Evolutionary conservation across 2,888 invertebrate species (phyloP).

Genomic region (Dorcus hopei): DNA sequence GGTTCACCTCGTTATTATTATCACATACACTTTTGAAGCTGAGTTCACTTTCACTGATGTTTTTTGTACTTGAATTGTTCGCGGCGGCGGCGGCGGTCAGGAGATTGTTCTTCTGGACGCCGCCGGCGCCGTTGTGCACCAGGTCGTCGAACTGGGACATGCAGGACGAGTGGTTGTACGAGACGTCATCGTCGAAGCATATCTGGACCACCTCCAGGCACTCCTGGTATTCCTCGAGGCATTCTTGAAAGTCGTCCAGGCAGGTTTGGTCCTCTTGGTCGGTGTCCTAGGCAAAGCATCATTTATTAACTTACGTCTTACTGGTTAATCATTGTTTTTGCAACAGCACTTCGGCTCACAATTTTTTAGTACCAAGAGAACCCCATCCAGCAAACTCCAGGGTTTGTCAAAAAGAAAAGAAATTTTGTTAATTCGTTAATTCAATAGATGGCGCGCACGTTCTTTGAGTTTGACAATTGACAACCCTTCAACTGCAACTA

Average conservation of each 20-base stretch:
- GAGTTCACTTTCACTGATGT: slow-evolving; percentile 22
- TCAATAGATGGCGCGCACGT: too few relatives aligned
- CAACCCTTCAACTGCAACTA: too few relatives aligned
- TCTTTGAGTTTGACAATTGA: too few relatives aligned
- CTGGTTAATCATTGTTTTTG: too few relatives aligned
- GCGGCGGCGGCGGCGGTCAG: slow-evolving; percentile 4
- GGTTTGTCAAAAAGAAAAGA: too few relatives aligned
- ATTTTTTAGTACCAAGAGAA: too few relatives aligned
- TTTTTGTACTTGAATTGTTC: slow-evolving; percentile 6
- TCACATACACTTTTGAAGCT: slow-evolving; percentile 28
- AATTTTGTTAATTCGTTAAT: too few relatives aligned
- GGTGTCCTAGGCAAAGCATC: slow-evolving; percentile 46
- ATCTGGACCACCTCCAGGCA: slow-evolving; percentile 62
- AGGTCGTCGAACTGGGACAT: slow-evolving; percentile 38
- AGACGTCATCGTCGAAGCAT: slow-evolving; percentile 58
- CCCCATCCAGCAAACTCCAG: too few relatives aligned
- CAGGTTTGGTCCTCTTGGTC: slow-evolving; percentile 63
- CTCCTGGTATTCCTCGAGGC: slow-evolving; percentile 63
- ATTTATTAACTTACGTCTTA: neutral
- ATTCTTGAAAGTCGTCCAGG: slow-evolving; percentile 64
- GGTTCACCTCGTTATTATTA: slow-evolving; percentile 14
- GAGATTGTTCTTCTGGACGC: slow-evolving; percentile 2
- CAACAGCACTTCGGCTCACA: too few relatives aligned
- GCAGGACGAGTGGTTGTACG: slow-evolving; percentile 44
- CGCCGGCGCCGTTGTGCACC: slow-evolving; percentile 3